Conservation (phyloP, 37 sponge, comb jelly and placozoan genomes). For the Halichondria panicea region DNA sequence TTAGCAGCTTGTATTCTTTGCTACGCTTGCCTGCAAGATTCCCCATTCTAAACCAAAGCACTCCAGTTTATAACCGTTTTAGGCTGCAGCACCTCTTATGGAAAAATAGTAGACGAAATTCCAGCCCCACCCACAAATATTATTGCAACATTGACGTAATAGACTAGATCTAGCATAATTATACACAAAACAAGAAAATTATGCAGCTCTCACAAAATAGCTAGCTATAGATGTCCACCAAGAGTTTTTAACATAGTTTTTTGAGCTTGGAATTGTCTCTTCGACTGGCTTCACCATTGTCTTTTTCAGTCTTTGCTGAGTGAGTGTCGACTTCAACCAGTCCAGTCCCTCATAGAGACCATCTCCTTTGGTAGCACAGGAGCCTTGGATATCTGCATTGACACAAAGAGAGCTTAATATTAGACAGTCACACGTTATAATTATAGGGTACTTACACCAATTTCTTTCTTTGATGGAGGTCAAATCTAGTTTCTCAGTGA, state of each 20-base stretch:
- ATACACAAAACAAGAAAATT: not conserved
- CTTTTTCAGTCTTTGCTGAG: slow-evolving; percentile 30
- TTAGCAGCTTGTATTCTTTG: too few species aligned
- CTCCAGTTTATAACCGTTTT: too few species aligned
- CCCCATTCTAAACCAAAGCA: too few species aligned
- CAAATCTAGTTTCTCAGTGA: slow-evolving; percentile 63
- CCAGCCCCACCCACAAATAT: too few species aligned
- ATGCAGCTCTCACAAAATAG: not conserved
- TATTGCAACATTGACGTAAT: not conserved
- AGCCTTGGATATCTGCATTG: slow-evolving; percentile 65
- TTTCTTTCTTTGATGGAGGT: slow-evolving; percentile 34
- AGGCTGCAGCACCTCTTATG: too few species aligned
- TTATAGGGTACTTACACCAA: slow-evolving; percentile 65
- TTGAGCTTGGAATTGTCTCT: too few species aligned
- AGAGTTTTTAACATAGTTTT: too few species aligned
- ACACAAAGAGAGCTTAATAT: too few species aligned
- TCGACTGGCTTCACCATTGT: slow-evolving; percentile 51
- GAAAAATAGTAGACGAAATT: too few species aligned
- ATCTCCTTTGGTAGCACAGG: slow-evolving; percentile 74
- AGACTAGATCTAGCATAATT: not conserved
- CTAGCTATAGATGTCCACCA: too few species aligned
- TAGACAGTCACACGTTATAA: too few species aligned
- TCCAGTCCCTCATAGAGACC: slow-evolving; percentile 83
- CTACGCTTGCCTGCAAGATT: too few species aligned
- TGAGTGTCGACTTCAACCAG: slow-evolving; percentile 45